Evolutionary conservation across 1,140 invertebrate species (phyloP).

Genomic region (Andrena cerasifolii): DNA sequence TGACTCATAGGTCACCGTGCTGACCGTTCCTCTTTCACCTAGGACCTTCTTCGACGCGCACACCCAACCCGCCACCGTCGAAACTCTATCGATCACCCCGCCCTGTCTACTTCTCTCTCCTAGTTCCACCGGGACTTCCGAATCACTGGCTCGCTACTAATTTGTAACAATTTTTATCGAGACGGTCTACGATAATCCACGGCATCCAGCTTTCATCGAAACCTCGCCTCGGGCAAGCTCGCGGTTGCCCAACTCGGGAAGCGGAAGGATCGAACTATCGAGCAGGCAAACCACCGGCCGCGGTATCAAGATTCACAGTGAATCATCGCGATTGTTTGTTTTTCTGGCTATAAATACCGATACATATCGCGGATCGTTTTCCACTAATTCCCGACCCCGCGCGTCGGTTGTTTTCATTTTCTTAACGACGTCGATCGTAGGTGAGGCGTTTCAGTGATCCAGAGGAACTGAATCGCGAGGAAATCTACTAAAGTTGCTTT

Average conservation of each 20-base stretch:
- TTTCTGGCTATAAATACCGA: conserved; percentile 18
- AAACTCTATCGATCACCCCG: conserved; percentile 18
- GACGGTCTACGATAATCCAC: too few species aligned
- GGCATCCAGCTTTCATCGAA: conserved; percentile 3
- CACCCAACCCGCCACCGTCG: background rate
- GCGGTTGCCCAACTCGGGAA: background rate
- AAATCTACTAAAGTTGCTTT: too few species aligned
- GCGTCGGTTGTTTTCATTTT: too few species aligned
- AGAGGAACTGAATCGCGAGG: too few species aligned
- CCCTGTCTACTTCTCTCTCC: background rate
- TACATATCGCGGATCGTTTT: background rate
- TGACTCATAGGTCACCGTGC: conserved; percentile 49
- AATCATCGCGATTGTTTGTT: conserved; percentile 2
- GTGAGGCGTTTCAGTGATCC: too few species aligned
- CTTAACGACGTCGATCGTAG: too few species aligned
- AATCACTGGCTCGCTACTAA: conserved; percentile 3
- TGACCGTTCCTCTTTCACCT: conserved; percentile 45
- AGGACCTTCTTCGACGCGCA: conserved; percentile 7
- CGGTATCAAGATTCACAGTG: too few species aligned
- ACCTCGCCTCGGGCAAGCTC: background rate
- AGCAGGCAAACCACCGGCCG: too few species aligned
- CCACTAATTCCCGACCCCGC: too few species aligned
- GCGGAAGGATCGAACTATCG: too few species aligned
- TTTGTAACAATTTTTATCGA: conserved; percentile 3
- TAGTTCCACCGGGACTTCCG: background rate